Evolutionary conservation across 2,888 invertebrate genomes (phyloP).

Genomic region (Merodon equestris): DNA sequence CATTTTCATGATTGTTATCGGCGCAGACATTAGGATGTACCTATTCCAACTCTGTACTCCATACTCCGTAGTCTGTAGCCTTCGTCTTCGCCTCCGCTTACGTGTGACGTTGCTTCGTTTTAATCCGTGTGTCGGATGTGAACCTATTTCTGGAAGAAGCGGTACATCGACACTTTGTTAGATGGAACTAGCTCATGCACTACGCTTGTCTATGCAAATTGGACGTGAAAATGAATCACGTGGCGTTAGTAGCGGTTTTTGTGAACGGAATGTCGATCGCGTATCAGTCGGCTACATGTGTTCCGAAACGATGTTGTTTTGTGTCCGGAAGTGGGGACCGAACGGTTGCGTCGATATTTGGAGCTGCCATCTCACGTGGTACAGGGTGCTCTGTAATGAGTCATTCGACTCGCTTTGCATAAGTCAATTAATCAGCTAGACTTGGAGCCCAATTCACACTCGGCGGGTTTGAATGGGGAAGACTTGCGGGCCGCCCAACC

Average conservation of each 20-base stretch:
- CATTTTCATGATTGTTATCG: constrained; percentile 31
- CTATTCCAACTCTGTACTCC: constrained; percentile 3
- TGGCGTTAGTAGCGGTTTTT: constrained; percentile 19
- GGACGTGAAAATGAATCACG: constrained; percentile 47
- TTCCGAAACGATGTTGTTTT: background rate
- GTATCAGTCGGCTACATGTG: background rate
- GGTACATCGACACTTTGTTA: background rate
- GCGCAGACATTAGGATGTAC: constrained; percentile 17
- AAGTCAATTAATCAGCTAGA: constrained; percentile 63
- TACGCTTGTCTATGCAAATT: constrained; percentile 41
- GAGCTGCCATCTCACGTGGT: background rate
- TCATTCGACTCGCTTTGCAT: constrained; percentile 45
- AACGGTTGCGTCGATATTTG: no score
- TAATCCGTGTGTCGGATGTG: background rate
- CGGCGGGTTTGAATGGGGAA: constrained; percentile 31
- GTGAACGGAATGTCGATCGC: background rate
- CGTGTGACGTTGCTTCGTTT: no score
- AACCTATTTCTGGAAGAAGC: background rate
- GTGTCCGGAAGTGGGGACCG: background rate
- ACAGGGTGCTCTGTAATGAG: constrained; percentile 19
- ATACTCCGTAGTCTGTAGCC: background rate
- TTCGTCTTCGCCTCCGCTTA: background rate
- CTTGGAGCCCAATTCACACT: constrained; percentile 18
- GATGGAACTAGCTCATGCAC: constrained; percentile 40
- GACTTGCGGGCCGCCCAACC: constrained; percentile 47